Percentiles rank a stretch among this genome's conserved stretches.
Conservation (phyloP, 2,113 vertebrate genomes). For the Excalfactoria chinensis region DNA sequence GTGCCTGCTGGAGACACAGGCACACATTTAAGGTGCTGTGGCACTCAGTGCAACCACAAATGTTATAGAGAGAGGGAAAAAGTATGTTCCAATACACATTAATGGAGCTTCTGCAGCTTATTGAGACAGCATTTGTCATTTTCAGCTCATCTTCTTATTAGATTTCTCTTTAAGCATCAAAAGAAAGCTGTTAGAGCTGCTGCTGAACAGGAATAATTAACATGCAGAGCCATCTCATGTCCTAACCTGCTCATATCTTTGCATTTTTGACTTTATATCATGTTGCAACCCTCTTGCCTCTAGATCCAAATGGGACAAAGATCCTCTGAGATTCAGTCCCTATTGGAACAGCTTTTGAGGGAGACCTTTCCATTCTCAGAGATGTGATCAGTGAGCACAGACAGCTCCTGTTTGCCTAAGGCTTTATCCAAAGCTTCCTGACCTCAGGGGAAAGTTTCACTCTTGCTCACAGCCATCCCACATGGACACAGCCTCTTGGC, state of each 20-base stretch:
- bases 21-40: not conserved
- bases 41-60: not conserved
- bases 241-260: not conserved
- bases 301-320: not conserved
- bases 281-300: fast-evolving
- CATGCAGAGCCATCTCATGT: not conserved
- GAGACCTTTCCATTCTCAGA: not conserved
- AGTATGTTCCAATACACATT: not conserved
- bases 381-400: fast-evolving
- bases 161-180: not conserved
- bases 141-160: not conserved
- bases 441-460: not conserved
- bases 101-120: not conserved
- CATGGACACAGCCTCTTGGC: not conserved
- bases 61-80: not conserved
- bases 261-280: not conserved
- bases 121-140: not conserved
- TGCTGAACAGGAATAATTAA: not conserved
- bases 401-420: not conserved
- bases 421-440: not conserved
- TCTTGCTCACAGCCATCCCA: not conserved
- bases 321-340: not conserved
- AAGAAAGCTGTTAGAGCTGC: not conserved
- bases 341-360: fast-evolving
- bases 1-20: not conserved